Base-by-base conservation (phyloP, 2,113 vertebrate genomes). In the Ploceus nigricollis region DNA sequence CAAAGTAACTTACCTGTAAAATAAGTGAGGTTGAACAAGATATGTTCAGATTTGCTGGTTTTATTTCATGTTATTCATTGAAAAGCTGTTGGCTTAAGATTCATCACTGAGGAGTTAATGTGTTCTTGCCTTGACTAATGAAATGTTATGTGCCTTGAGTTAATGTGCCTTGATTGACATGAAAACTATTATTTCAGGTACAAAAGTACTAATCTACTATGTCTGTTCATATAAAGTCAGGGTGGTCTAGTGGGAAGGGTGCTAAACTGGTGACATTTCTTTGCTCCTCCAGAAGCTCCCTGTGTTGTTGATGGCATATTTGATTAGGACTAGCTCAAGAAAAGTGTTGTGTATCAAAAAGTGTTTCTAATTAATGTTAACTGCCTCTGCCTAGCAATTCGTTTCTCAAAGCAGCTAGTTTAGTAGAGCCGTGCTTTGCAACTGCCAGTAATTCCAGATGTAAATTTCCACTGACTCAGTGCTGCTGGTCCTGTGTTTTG, bases 211-310 rank as follows among this genome's bases (percentile, higher is more conserved):
- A 57, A n/a, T 39, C 7, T 72, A 20, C n/a, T 65, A 3, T 35
- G 16, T 45, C 12, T 70, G 2, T 28, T 68, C 24, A 31, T 37
- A 33, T 53, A 18, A 51, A 73, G 3, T 23, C 45, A 65, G 16
- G 7, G 14, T 3, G 0, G 3, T 39, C 15, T 47, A 24, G 8
- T 44, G 12, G 11, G 7, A 82, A 76, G 13, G 1, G 1, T 13
- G 11, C 3, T 76, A 72, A 63, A 76, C 7, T 33, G 8, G 2
- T 12, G 33, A 48, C 1, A 21, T 63, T 58, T 60, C 17, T 76
- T 82, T 80, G 6, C 18, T 57, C 5, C 17, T 69, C 18, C 47
- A 79, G 42, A 78, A 78, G 7, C 3, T 83, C 61, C 13, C 11
- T 37, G 7, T 24, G 6, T 76, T 76, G 22, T 35, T 58, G 5